Percentiles rank a stretch among this genome's conserved stretches.
These are phyloP conservation scores for Aptenodytes patagonicus DNA, from an alignment of 2,113 vertebrate genomes.

Conservation along the genomic window DNA sequence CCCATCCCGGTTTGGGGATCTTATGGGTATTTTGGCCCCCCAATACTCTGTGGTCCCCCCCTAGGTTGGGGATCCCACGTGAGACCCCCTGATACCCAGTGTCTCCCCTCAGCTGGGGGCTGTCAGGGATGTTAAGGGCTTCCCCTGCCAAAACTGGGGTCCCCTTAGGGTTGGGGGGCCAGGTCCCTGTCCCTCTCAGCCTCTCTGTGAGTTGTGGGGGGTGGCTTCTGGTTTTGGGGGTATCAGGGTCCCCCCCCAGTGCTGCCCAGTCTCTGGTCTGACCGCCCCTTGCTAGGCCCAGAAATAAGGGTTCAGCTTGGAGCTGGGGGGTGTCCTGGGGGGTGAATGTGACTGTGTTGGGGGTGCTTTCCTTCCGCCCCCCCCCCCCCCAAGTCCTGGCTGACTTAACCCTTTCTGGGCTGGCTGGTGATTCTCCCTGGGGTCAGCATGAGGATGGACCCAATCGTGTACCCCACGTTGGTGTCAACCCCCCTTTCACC, in stretches of 20 bases:
- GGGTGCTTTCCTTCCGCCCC: no score
- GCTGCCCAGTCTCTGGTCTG: neutral
- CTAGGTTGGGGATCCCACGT: accelerated
- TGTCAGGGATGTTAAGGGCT: neutral
- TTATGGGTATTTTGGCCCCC: accelerated
- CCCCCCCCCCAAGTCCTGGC: neutral
- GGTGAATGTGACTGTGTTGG: no score
- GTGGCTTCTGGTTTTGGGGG: neutral
- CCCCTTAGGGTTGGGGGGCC: accelerated
- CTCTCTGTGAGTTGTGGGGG: neutral
- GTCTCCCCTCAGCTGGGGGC: no score
- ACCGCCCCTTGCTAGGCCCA: neutral
- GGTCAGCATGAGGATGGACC: neutral
- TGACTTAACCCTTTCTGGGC: neutral
- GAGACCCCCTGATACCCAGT: accelerated
- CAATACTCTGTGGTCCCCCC: accelerated
- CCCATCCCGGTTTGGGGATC: accelerated
- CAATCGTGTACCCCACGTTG: accelerated
- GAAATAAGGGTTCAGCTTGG: neutral
- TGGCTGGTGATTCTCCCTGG: neutral
- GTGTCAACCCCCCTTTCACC: neutral
- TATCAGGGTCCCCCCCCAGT: accelerated
- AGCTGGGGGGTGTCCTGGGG: no score
- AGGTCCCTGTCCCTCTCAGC: no score
- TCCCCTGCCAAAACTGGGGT: neutral